Conservation (phyloP, 2,888 invertebrate species). For the Caenorhabditis becei region DNA sequence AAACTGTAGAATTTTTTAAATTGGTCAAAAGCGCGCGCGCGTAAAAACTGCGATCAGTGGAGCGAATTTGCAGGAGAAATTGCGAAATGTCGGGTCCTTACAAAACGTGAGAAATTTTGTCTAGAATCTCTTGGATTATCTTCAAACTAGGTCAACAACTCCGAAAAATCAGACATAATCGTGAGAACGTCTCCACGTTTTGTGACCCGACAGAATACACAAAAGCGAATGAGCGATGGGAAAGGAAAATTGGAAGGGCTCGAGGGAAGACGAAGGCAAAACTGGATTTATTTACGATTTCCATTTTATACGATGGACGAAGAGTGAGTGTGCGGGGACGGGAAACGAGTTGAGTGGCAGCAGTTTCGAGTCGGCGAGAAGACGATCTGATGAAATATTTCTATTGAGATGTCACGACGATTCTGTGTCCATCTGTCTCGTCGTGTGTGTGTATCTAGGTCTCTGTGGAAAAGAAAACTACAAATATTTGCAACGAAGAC, state of each 20-base stretch:
- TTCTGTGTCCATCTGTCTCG: constrained; percentile 6
- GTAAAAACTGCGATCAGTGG: too few species aligned
- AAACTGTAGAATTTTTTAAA: too few species aligned
- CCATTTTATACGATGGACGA: neutral
- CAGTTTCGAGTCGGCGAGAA: constrained; percentile 12
- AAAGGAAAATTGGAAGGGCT: neutral
- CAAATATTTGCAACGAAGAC: constrained; percentile 47
- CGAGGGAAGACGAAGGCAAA: neutral
- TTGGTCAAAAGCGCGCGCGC: too few species aligned
- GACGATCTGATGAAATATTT: constrained; percentile 30
- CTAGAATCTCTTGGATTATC: too few species aligned
- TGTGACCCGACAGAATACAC: too few species aligned
- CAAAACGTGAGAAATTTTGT: too few species aligned
- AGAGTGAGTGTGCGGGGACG: neutral
- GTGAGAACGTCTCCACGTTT: too few species aligned
- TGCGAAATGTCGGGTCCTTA: too few species aligned
- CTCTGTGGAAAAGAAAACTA: constrained; percentile 33
- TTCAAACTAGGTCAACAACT: too few species aligned
- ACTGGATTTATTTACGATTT: neutral
- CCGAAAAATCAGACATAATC: too few species aligned
- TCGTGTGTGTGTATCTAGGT: constrained; percentile 17
- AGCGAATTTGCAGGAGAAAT: too few species aligned
- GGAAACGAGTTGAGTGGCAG: constrained; percentile 22
- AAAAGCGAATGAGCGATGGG: neutral
- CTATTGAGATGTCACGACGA: constrained; percentile 12